Evolutionary conservation across 2,113 vertebrate species (phyloP).

Genomic region (Proteles cristata): DNA sequence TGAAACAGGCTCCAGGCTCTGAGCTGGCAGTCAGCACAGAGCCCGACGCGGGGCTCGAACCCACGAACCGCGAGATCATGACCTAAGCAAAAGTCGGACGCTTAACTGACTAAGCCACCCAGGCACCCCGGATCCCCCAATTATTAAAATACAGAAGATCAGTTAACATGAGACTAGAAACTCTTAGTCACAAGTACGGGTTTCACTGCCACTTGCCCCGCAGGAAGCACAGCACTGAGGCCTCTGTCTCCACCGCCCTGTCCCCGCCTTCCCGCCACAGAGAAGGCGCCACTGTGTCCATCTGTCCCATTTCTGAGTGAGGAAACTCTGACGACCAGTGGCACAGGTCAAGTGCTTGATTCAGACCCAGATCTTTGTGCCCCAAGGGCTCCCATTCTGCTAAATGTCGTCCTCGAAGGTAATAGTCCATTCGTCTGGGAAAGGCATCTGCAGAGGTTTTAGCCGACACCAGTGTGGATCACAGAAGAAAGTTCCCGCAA

Average conservation of each 20-base stretch:
- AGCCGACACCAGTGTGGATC: background rate
- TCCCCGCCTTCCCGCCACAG: background rate
- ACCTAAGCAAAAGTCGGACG: too few species aligned
- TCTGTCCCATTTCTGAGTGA: background rate
- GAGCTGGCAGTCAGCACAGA: too few species aligned
- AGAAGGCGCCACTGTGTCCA: background rate
- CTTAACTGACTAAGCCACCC: too few species aligned
- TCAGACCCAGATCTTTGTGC: background rate
- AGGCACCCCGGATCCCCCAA: too few species aligned
- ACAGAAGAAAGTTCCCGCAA: background rate
- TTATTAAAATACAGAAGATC: background rate
- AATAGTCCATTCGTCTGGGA: background rate
- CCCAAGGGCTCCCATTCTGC: accelerated
- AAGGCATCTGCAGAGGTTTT: background rate
- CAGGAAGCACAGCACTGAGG: background rate
- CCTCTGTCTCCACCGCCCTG: background rate
- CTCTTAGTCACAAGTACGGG: background rate
- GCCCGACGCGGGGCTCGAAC: too few species aligned
- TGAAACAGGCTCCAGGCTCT: too few species aligned
- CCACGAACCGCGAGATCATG: too few species aligned
- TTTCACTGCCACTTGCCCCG: background rate
- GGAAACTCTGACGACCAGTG: background rate
- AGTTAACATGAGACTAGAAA: background rate
- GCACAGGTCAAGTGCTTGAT: background rate
- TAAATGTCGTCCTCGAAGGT: background rate